These are phyloP conservation scores for Drosophila pruinosa DNA, from an alignment of 1,140 invertebrate genomes.

Conservation along the genomic window DNA sequence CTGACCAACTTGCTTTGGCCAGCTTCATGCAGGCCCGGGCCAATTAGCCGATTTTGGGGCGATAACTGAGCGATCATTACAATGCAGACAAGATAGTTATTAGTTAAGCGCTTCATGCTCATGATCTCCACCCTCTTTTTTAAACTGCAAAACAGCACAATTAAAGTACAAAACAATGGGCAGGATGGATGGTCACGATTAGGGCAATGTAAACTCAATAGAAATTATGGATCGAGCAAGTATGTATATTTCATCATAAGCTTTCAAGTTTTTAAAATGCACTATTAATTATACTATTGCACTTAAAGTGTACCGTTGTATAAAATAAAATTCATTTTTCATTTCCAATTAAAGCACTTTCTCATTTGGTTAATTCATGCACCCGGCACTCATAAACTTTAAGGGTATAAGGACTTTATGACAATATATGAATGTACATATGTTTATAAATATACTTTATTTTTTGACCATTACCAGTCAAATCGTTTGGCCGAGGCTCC, in stretches of 20 bases:
- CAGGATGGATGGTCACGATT: constrained; percentile 6
- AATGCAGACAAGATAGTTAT: constrained; percentile 62
- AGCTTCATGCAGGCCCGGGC: constrained; percentile 32
- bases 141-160: no score
- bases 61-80: constrained; percentile 76
- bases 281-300: neutral
- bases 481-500: no score
- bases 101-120: constrained; percentile 40
- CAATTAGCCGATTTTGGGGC: constrained; percentile 68
- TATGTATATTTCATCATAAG: constrained; percentile 28
- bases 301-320: neutral
- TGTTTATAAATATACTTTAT: no score
- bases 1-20: constrained; percentile 3
- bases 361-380: neutral
- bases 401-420: neutral
- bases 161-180: neutral
- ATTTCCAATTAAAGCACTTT: constrained; percentile 2
- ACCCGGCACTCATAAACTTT: neutral
- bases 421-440: no score
- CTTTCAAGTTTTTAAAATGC: neutral
- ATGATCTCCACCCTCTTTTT: constrained; percentile 51
- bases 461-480: no score
- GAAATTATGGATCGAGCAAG: neutral
- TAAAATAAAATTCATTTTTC: neutral
- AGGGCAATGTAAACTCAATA: constrained; percentile 1